Base-by-base conservation (phyloP, 35 echinoderm and acorn worm genomes). In the Strongylocentrotus purpuratus region DNA sequence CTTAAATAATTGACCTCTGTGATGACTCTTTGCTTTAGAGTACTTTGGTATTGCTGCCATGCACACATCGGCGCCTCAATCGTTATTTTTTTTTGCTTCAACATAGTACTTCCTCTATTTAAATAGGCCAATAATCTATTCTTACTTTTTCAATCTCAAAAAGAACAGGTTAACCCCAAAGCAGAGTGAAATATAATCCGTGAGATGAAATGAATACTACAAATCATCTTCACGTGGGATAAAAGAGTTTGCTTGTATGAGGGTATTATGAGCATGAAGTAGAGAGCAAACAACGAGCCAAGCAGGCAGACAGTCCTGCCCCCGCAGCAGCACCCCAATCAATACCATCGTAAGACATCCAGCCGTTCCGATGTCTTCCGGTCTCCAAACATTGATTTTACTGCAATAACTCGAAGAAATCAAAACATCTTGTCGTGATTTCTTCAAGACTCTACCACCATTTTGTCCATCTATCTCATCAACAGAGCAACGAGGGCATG, bases 351-450 rank as follows among this genome's bases (percentile, higher is more conserved):
- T 78, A 78, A 78, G 65, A 78, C 65, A 78, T 78, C 65, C 20
- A 78, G 65, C 65, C 65, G 65, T 22, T 28, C 4, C 20, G 65
- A 78, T 78, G 28, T 78, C 65, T 78, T 78, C 65, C 65, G 65
- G 65, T 78, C 65, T 78, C 65, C 65, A 78, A 78, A 78, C 65
- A 78, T 78, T 78, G 65, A 78, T 78, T 78, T 78, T 78, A 78
- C 65, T 78, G 65, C 65, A 78, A n/a, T 78, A 78, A 78, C 22
- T 78, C 65, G 22, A 78, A 78, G 65, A 18, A 78, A 78, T 78
- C 65, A 78, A 22, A 78, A 78, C 65, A 78, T 78, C 65, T 78
- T 78, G 25, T 78, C 22, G 65, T 78, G 65, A 78, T 78, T 78
- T 78, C 65, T 78, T 78, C 28, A n/a, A n/a, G 65, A 78, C 28